A percentile compares a stretch with the other conserved stretches of the same genome.
Evolutionary conservation across 30 jellyfish, hydroid and myxozoan species (phyloP).

Genomic region (Pelagia noctiluca): DNA sequence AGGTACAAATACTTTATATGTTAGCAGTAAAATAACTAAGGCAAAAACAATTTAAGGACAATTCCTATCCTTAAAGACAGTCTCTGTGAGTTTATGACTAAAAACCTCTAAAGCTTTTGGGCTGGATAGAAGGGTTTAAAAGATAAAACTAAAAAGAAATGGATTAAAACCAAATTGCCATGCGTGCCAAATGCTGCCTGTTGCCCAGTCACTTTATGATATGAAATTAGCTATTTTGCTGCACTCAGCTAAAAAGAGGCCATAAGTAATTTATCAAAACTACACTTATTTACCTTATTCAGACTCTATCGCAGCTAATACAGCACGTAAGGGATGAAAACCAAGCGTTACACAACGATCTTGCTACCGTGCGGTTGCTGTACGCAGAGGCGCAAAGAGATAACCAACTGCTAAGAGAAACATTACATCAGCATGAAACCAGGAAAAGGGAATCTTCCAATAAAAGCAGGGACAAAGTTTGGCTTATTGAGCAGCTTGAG

Average conservation of each 20-base stretch:
- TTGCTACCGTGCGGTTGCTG: conserved; percentile 64
- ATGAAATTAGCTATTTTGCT: too few relatives aligned
- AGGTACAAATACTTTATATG: too few relatives aligned
- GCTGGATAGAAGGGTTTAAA: too few relatives aligned
- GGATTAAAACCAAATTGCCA: too few relatives aligned
- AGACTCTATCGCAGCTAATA: conserved; percentile 82
- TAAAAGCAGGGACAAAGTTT: conserved; percentile 69
- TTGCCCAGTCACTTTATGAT: too few relatives aligned
- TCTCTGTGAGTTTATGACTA: too few relatives aligned
- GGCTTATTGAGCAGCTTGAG: conserved; percentile 84
- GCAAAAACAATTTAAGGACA: too few relatives aligned
- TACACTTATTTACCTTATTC: not conserved
- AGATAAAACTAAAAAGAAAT: too few relatives aligned
- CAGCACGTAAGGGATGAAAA: conserved; percentile 87
- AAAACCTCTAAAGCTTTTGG: too few relatives aligned
- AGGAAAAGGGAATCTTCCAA: conserved; percentile 42
- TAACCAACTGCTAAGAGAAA: conserved; percentile 70
- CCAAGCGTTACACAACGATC: conserved; percentile 75
- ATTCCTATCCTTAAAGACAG: too few relatives aligned
- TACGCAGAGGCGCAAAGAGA: conserved; percentile 86
- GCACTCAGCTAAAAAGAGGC: not conserved
- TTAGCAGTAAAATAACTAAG: too few relatives aligned
- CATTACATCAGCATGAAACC: conserved; percentile 66
- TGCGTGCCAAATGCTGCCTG: too few relatives aligned
- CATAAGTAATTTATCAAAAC: not conserved